phyloP scores from a whole-genome alignment of 2,797 vertebrate species.

The Pangasius djambal region DNA sequence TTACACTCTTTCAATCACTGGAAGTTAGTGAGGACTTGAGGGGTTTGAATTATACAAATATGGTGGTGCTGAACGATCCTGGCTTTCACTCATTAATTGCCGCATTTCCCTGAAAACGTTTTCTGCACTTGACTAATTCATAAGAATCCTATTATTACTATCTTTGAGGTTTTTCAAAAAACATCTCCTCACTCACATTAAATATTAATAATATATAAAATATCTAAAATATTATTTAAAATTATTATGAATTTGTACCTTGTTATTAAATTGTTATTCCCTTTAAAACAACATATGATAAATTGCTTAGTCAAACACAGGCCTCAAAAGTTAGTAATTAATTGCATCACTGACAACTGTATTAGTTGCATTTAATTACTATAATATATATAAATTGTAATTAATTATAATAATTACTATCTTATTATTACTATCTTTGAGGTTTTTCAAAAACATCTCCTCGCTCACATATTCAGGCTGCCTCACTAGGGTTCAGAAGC shows the following conservation, averaged over 20 bases:
- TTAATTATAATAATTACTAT: not conserved
- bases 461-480: not conserved
- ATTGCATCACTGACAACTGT: not conserved
- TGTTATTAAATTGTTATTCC: not conserved
- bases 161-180: no score
- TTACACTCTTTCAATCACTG: not conserved
- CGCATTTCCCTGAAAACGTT: not conserved
- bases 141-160: no score
- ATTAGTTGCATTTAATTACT: not conserved
- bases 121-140: not conserved
- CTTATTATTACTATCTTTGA: not conserved
- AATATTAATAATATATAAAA: not conserved
- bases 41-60: not conserved
- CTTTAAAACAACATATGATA: not conserved
- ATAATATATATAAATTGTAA: no score
- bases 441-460: not conserved
- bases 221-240: not conserved
- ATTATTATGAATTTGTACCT: not conserved
- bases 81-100: not conserved
- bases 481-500: slow-evolving; percentile 25
- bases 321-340: not conserved
- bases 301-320: not conserved
- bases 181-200: no score
- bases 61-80: not conserved
- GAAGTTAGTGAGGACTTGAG: not conserved